Percentiles rank a stretch among this genome's conserved stretches.
These are phyloP conservation scores for Dioctria rufipes DNA, from an alignment of 2,888 invertebrate species.

Conservation along the genomic window DNA sequence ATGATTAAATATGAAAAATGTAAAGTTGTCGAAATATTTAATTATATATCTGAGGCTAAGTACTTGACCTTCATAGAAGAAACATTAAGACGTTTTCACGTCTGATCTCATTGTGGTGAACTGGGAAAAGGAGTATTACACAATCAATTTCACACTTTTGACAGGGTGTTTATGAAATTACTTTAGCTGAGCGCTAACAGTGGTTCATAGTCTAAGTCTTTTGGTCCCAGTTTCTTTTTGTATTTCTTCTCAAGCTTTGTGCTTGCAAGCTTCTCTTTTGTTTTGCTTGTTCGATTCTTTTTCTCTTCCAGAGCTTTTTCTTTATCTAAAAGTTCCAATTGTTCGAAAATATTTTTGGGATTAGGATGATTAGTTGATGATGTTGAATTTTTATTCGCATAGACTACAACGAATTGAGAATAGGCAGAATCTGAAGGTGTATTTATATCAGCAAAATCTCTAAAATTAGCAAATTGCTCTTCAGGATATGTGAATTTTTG, in stretches of 20 bases:
- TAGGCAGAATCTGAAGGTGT: constrained; percentile 86
- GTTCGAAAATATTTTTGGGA: constrained; percentile 89
- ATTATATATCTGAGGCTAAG: constrained; percentile 24
- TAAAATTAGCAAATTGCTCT: constrained; percentile 91
- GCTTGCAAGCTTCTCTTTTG: constrained; percentile 78
- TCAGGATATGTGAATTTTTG: constrained; percentile 81
- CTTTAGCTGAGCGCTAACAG: constrained; percentile 70
- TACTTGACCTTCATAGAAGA: constrained; percentile 52
- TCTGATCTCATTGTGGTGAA: constrained; percentile 23
- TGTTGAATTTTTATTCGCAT: constrained; percentile 85
- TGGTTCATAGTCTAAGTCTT: constrained; percentile 69
- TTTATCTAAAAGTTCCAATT: constrained; percentile 81
- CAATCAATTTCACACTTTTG: constrained; percentile 28
- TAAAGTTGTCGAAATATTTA: constrained; percentile 24
- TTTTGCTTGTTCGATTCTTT: constrained; percentile 72
- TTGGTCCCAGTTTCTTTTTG: constrained; percentile 69
- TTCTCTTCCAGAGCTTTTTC: constrained; percentile 71
- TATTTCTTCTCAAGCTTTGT: constrained; percentile 74
- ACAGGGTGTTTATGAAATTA: not conserved
- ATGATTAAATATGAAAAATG: constrained; percentile 50
- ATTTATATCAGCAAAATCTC: constrained; percentile 92
- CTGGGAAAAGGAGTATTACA: constrained; percentile 28
- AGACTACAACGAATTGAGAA: constrained; percentile 87
- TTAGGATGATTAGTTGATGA: constrained; percentile 66
- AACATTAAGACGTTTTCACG: constrained; percentile 35